phyloP scores from a whole-genome alignment of 2,797 vertebrate species.

The Propithecus deckenii region DNA sequence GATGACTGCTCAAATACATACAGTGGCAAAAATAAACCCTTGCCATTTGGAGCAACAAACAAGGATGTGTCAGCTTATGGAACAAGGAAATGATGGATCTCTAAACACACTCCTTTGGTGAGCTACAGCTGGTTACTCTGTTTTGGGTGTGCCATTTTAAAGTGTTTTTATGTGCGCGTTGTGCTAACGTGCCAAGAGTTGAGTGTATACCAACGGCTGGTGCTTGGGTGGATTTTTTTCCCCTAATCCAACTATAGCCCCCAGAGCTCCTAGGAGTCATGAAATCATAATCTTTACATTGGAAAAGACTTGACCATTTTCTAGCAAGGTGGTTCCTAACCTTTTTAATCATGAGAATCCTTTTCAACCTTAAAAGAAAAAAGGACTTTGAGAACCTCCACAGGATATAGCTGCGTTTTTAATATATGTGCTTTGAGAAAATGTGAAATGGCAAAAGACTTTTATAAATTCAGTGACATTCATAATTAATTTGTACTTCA shows the following conservation, averaged over 20 bases:
- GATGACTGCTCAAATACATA: slow-evolving; percentile 27
- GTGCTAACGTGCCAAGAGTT: background rate
- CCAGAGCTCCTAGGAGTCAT: background rate
- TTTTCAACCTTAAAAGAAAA: background rate
- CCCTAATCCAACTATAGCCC: background rate
- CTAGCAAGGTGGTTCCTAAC: background rate
- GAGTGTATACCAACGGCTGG: background rate
- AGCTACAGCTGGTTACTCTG: slow-evolving; percentile 1
- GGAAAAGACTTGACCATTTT: background rate
- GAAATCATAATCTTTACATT: background rate
- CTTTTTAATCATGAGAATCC: background rate
- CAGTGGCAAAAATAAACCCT: slow-evolving; percentile 22
- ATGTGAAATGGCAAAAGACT: background rate
- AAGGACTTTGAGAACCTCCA: background rate
- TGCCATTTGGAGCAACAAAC: background rate
- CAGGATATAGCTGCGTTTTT: background rate
- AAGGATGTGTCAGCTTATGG: background rate
- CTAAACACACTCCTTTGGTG: background rate
- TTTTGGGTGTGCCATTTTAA: background rate
- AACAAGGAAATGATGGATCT: background rate
- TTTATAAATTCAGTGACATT: background rate
- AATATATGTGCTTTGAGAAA: slow-evolving; percentile 24
- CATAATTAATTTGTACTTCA: background rate
- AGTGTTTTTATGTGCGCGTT: background rate
- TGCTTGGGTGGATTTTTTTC: background rate